Conservation (phyloP, 1,140 invertebrate genomes). For the Mamestra configurata region DNA sequence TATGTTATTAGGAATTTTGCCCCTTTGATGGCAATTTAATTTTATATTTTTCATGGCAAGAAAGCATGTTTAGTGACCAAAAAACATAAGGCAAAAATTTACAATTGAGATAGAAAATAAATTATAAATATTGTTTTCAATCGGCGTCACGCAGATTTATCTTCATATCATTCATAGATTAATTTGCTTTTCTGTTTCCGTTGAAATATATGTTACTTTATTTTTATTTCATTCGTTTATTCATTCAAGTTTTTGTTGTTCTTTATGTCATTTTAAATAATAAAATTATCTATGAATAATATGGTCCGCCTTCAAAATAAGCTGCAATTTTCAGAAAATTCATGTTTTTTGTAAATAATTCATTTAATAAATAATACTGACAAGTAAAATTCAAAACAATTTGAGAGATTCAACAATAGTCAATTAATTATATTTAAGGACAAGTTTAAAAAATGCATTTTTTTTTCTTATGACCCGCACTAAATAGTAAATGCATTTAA, state of each 20-base stretch:
- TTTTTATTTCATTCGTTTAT: background rate
- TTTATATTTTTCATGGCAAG: too few species aligned
- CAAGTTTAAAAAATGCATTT: background rate
- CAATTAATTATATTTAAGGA: conserved; percentile 4
- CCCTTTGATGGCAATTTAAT: too few species aligned
- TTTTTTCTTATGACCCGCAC: too few species aligned
- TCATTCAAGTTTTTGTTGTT: background rate
- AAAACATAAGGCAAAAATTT: background rate
- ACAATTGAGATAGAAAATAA: background rate
- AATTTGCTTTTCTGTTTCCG: background rate
- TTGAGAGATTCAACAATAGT: conserved; percentile 10
- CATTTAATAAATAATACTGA: conserved; percentile 6
- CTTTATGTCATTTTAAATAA: background rate
- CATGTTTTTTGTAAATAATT: background rate
- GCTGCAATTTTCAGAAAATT: background rate
- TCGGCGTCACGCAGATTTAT: too few species aligned
- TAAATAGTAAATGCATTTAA: too few species aligned
- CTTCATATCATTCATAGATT: too few species aligned
- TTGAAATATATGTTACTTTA: too few species aligned
- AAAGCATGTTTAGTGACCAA: background rate
- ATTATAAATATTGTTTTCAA: too few species aligned
- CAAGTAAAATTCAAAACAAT: background rate
- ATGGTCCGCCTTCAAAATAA: background rate
- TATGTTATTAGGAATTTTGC: too few species aligned
- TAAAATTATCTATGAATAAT: background rate